Conservation (phyloP, 2,888 invertebrate species). For the Toxonevra muliebris region DNA sequence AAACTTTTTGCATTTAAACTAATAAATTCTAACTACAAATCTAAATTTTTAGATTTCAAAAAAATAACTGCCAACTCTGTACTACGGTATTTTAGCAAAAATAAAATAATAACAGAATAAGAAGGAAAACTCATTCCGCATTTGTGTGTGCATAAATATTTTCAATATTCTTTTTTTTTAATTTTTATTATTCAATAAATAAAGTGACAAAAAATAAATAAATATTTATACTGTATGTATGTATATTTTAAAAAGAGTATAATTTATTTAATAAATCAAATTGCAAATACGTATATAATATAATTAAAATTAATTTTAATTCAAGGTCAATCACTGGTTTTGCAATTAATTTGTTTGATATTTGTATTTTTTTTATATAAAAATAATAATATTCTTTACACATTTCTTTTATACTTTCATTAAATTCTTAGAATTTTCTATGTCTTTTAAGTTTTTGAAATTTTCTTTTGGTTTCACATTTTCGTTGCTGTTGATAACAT, state of each 20-base stretch:
- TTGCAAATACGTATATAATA: not conserved
- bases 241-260: slow-evolving; percentile 13
- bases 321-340: not conserved
- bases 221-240: slow-evolving; percentile 6
- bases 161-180: slow-evolving; percentile 8
- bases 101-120: not conserved
- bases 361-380: not conserved
- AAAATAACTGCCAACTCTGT: not conserved
- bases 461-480: too few relatives aligned
- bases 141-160: slow-evolving; percentile 27
- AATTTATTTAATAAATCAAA: slow-evolving; percentile 6
- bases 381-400: too few relatives aligned
- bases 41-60: not conserved
- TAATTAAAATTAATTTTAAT: not conserved
- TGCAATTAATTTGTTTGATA: not conserved
- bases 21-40: slow-evolving; percentile 1
- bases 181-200: slow-evolving; percentile 1
- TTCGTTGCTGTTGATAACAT: slow-evolving; percentile 27
- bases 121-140: slow-evolving; percentile 20
- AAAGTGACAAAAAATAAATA: slow-evolving; percentile 33
- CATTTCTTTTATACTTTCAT: too few relatives aligned
- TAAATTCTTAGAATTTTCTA: slow-evolving; percentile 54
- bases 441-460: slow-evolving; percentile 51
- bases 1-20: not conserved
- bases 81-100: not conserved